Conservation (phyloP, 2,797 vertebrate genomes). For the Macrochelys suwanniensis region DNA sequence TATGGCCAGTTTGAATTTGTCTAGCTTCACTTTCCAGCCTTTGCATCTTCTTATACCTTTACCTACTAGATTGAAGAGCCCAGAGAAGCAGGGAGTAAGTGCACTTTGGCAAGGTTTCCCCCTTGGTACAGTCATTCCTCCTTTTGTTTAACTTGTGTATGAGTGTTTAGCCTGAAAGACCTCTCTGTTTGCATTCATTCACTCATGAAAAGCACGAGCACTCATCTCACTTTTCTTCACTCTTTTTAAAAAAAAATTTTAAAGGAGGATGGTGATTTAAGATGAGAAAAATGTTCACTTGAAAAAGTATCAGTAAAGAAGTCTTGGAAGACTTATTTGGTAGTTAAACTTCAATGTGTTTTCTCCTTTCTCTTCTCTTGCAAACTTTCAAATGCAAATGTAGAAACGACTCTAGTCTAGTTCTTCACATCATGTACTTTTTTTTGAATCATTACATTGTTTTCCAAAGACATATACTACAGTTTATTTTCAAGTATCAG, state of each 20-base stretch:
- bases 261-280: neutral
- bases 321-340: neutral
- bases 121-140: neutral
- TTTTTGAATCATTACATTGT: neutral
- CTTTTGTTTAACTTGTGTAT: neutral
- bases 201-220: neutral
- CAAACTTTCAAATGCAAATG: neutral
- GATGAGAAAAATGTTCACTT: neutral
- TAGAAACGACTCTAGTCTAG: neutral
- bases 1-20: neutral
- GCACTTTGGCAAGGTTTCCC: neutral
- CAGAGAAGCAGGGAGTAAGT: neutral
- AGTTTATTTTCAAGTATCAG: no score
- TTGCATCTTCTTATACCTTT: neutral
- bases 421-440: neutral
- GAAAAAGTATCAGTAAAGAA: neutral
- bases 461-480: neutral
- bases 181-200: neutral
- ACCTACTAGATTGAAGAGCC: neutral
- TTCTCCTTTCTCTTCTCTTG: neutral
- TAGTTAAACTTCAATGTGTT: neutral
- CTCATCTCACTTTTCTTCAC: neutral
- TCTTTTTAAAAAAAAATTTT: neutral
- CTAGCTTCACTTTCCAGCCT: neutral
- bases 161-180: neutral